Evolutionary conservation across 2,113 vertebrate genomes (phyloP), one percentile per base, ranked within the genome.

Genomic region (Paralichthys olivaceus): DNA sequence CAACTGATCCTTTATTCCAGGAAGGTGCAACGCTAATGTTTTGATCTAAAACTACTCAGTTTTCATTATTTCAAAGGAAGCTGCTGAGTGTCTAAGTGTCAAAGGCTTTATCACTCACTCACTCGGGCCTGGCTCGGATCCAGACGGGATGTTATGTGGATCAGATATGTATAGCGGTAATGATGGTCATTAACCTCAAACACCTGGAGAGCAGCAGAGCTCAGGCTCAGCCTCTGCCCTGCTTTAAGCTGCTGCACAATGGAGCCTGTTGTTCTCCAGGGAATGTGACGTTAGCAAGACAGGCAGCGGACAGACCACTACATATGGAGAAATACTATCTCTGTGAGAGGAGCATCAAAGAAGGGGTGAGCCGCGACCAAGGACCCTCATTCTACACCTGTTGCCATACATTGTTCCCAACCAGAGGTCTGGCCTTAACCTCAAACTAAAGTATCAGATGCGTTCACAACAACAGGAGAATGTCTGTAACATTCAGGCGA

Each of bases 161-260:
- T 87, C 72, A 80, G 77, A 88, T 84, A 79, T 59, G 73, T 84
- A 59, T 66, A 65, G 87, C 76, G 49, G 64, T 87, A 91, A 84
- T 92, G 75, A 88, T 65, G 72, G 79, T 87, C 84, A 90, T 91
- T 92, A 90, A 81, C 88, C 86, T 77, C 86, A 78, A 78, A 84
- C 91, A 84, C 87, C 71, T 90, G 86, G 59, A 28, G 64, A 73
- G 2, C 75, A 68, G 80, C 72, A n/a, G 58, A 72, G 28, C 72
- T n/a, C 25, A 37, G 70, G 62, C 68, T 78, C 66, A 34, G 62
- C 45, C 63, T 5, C 54, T 81, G 49, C 17, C 68, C 45, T 8
- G 76, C 69, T 83, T 88, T 81, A 89, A 91, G 83, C 76, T 29
- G 76, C 77, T 47, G 68, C 69, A 92, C 91, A 95, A 74, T 68